Evolutionary conservation across 2,113 vertebrate species (phyloP).

Genomic region (Bambusicola thoracicus): DNA sequence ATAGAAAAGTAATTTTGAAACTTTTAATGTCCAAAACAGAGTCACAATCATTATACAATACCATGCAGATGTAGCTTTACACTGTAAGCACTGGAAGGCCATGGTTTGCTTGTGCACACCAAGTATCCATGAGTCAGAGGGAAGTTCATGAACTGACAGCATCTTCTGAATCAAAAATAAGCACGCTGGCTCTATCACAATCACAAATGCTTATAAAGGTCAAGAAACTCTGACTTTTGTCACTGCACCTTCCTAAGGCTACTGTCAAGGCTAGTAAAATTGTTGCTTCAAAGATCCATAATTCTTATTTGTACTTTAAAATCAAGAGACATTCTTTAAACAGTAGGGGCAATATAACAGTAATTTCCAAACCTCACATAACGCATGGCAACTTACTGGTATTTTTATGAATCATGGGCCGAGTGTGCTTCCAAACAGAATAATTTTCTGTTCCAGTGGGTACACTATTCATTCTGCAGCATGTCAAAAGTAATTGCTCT

Average conservation of each 20-base stretch:
- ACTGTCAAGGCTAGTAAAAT: neutral
- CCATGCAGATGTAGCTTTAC: neutral
- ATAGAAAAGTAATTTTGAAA: neutral
- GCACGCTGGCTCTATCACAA: neutral
- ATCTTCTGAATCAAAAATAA: neutral
- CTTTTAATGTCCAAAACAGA: neutral
- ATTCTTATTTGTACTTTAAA: neutral
- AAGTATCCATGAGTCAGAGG: neutral
- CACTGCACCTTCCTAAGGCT: constrained; percentile 1
- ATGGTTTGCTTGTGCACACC: neutral
- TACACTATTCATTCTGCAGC: constrained; percentile 55
- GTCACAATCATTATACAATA: neutral
- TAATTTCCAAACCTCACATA: constrained; percentile 5
- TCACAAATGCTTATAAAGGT: constrained; percentile 30
- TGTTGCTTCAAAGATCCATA: neutral
- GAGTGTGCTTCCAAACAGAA: constrained; percentile 38
- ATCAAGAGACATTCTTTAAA: neutral
- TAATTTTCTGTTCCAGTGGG: constrained; percentile 65
- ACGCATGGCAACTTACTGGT: neutral
- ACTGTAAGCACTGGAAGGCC: neutral
- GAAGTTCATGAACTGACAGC: neutral
- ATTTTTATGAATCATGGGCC: constrained; percentile 24
- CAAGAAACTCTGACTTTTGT: constrained; percentile 8
- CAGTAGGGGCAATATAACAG: neutral
- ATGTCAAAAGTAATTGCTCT: constrained; percentile 70